A percentile compares a stretch with the other conserved stretches of the same genome.
These are phyloP conservation scores for Bufo gargarizans DNA, from an alignment of 2,113 vertebrate species.

Conservation along the genomic window DNA sequence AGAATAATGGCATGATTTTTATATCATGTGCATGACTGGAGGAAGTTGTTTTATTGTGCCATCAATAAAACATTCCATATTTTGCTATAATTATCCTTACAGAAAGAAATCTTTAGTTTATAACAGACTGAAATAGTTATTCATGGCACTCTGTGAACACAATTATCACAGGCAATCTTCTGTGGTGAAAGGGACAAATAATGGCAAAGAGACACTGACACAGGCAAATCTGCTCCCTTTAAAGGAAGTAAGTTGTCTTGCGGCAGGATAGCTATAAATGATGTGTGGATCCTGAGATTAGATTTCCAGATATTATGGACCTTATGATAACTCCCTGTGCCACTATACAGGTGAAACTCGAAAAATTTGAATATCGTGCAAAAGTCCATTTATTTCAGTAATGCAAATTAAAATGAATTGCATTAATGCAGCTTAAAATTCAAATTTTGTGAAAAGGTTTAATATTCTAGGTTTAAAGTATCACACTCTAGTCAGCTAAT, in stretches of 20 bases:
- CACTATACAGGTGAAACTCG: too few relatives aligned
- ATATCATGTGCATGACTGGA: slow-evolving; percentile 17
- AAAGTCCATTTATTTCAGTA: too few relatives aligned
- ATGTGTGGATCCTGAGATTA: neutral
- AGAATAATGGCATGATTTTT: slow-evolving; percentile 7
- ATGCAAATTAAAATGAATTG: too few relatives aligned
- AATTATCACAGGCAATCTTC: neutral
- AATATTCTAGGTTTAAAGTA: too few relatives aligned
- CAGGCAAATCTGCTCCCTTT: neutral
- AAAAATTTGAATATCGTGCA: too few relatives aligned
- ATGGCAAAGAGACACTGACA: neutral
- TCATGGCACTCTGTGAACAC: neutral
- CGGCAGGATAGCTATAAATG: neutral
- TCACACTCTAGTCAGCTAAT: too few relatives aligned
- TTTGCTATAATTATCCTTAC: slow-evolving; percentile 37
- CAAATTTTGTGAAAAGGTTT: too few relatives aligned
- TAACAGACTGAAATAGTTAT: neutral
- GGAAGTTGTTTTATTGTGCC: neutral
- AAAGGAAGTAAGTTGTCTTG: neutral
- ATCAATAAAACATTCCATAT: slow-evolving; percentile 34
- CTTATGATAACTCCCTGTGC: too few relatives aligned
- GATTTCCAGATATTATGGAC: neutral
- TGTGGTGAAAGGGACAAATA: neutral
- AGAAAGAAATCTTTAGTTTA: slow-evolving; percentile 23
- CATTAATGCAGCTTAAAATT: too few relatives aligned